phyloP scores from a whole-genome alignment of 2,797 vertebrate species.

The Fundulus diaphanus region DNA sequence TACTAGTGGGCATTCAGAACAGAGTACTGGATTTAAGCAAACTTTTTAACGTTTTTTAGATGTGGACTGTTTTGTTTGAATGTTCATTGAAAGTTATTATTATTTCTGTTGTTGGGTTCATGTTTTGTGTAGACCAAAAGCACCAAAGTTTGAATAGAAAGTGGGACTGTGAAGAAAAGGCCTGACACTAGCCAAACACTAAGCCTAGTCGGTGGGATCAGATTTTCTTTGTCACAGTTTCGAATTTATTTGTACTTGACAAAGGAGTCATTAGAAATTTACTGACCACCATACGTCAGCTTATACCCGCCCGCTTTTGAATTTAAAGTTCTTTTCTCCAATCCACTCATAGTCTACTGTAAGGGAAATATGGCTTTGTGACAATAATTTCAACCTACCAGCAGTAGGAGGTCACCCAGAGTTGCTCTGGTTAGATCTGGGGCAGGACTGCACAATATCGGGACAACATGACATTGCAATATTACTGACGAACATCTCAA shows the following conservation, averaged over 20 bases:
- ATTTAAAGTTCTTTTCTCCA: not conserved
- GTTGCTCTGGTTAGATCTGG: not conserved
- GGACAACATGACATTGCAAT: not conserved
- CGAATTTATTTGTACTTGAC: not conserved
- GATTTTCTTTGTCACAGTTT: not conserved
- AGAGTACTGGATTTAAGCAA: conserved; percentile 42
- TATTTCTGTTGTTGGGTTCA: conserved; percentile 16
- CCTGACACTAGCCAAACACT: conserved; percentile 1
- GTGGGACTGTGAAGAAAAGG: not conserved
- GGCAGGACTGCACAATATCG: not conserved
- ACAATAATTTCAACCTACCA: not conserved
- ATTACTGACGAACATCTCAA: not conserved
- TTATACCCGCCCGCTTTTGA: not conserved
- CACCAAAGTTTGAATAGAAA: not conserved
- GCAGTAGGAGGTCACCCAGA: not conserved
- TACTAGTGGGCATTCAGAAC: conserved; percentile 12
- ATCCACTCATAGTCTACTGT: conserved; percentile 1
- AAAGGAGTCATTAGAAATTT: not conserved
- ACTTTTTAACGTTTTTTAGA: conserved; percentile 4
- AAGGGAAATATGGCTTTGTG: not conserved
- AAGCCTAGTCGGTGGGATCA: not conserved
- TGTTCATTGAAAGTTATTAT: conserved; percentile 20
- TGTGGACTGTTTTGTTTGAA: conserved; percentile 32
- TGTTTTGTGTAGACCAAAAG: conserved; percentile 1
- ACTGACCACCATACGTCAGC: not conserved